Evolutionary conservation across 1,140 invertebrate species (phyloP).

Genomic region (Pemphigus obesinymphae): DNA sequence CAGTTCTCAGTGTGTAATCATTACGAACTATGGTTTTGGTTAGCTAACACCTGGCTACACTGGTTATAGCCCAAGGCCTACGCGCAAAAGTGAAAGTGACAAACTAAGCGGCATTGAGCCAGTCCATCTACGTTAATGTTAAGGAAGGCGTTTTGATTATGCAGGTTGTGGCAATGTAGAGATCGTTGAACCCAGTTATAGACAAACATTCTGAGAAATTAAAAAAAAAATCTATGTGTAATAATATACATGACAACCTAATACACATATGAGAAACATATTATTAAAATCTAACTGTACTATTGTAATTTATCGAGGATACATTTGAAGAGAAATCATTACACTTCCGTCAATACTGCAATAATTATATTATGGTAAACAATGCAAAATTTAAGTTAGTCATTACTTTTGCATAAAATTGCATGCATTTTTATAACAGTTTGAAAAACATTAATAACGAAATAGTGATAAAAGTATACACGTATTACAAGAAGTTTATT

Average conservation of each 20-base stretch:
- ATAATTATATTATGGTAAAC: not conserved
- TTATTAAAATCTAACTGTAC: not conserved
- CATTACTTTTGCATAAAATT: not conserved
- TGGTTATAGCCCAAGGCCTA: slow-evolving; percentile 40
- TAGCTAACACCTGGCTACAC: slow-evolving; percentile 40
- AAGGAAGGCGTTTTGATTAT: slow-evolving; percentile 41
- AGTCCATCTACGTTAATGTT: slow-evolving; percentile 41
- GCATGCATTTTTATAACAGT: not conserved
- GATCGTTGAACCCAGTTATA: slow-evolving; percentile 25
- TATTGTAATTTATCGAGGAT: not conserved
- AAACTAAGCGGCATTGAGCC: slow-evolving; percentile 38
- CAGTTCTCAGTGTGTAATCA: slow-evolving; percentile 1
- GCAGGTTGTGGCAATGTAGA: slow-evolving; percentile 34
- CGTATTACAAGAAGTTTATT: too few species aligned
- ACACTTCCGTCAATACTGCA: not conserved
- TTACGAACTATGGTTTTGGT: slow-evolving; percentile 32
- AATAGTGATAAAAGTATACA: too few species aligned
- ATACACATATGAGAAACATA: not conserved
- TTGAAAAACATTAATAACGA: not conserved
- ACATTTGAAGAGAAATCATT: not conserved
- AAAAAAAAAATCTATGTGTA: not conserved
- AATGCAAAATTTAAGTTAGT: not conserved
- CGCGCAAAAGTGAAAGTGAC: slow-evolving; percentile 40
- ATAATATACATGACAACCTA: not conserved
- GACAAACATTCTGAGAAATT: slow-evolving; percentile 19